Conservation (phyloP, 2,888 invertebrate genomes). For the Colostygia pectinataria region DNA sequence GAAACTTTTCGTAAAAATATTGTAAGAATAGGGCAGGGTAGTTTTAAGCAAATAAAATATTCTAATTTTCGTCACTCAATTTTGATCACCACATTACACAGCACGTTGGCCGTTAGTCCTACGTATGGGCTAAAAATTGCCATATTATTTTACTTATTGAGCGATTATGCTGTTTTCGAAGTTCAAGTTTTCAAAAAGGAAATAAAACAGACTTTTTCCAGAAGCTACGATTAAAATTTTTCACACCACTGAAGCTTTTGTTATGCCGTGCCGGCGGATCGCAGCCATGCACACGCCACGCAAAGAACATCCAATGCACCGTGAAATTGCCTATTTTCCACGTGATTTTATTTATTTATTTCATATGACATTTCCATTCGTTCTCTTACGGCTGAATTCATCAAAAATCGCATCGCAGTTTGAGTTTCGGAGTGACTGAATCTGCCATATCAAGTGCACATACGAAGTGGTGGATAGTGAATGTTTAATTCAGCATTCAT, state of each 20-base stretch:
- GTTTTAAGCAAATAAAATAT: too few relatives aligned
- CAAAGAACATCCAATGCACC: conserved; percentile 79
- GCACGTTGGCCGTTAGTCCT: too few relatives aligned
- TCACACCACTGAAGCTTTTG: conserved; percentile 67
- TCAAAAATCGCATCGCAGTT: conserved; percentile 55
- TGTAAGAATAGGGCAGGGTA: neutral
- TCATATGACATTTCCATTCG: conserved; percentile 74
- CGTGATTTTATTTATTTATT: conserved; percentile 82
- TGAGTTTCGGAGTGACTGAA: conserved; percentile 37
- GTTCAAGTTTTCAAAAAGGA: conserved; percentile 3
- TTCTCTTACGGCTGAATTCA: conserved; percentile 53
- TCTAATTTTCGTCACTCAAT: too few relatives aligned
- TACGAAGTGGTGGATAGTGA: conserved; percentile 37
- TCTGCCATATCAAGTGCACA: conserved; percentile 37
- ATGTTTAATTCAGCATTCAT: conserved; percentile 54
- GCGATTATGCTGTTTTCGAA: neutral
- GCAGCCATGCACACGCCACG: conserved; percentile 59
- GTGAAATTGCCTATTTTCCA: conserved; percentile 83
- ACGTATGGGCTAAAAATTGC: too few relatives aligned
- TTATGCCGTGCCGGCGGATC: conserved; percentile 54
- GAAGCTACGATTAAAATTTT: conserved; percentile 58
- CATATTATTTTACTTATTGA: too few relatives aligned
- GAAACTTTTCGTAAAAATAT: conserved; percentile 2
- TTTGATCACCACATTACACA: too few relatives aligned
- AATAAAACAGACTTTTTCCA: conserved; percentile 29